These are phyloP conservation scores for Nephotettix cincticeps DNA, from an alignment of 1,140 invertebrate species.

Conservation along the genomic window DNA sequence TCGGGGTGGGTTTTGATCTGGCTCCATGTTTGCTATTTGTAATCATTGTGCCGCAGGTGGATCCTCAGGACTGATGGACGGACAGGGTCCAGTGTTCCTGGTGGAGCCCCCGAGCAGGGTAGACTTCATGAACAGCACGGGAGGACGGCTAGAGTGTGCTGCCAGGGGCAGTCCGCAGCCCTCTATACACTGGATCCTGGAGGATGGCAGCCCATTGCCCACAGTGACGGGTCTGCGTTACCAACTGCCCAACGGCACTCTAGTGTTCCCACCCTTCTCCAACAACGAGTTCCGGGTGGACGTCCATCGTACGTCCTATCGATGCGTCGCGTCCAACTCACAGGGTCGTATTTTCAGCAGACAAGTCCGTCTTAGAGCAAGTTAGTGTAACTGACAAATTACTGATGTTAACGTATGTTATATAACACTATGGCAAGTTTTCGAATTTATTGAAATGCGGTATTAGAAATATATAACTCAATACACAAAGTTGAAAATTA, in stretches of 20 bases:
- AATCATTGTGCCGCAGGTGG: neutral
- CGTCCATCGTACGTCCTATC: conserved; percentile 72
- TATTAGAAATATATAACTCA: neutral
- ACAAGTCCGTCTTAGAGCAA: conserved; percentile 77
- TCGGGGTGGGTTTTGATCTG: no score
- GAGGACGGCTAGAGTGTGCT: conserved; percentile 73
- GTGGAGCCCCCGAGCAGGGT: conserved; percentile 76
- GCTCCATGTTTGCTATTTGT: no score
- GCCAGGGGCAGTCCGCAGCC: conserved; percentile 75
- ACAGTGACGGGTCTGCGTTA: conserved; percentile 37
- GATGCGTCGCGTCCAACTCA: conserved; percentile 74
- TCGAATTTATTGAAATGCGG: no score
- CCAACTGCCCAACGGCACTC: conserved; percentile 66
- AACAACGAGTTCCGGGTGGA: conserved; percentile 69
- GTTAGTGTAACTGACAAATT: conserved; percentile 52
- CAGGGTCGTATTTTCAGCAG: conserved; percentile 76
- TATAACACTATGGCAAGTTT: neutral
- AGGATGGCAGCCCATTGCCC: conserved; percentile 56
- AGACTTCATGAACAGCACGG: conserved; percentile 83
- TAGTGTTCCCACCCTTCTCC: conserved; percentile 72
- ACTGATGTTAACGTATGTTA: neutral
- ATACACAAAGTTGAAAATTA: no score
- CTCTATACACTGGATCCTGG: conserved; percentile 67
- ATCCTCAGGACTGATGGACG: conserved; percentile 55
- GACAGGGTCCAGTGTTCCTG: conserved; percentile 67